Evolutionary conservation across 2,888 invertebrate genomes (phyloP), one percentile per base, ranked within the genome.

Genomic region (Eupithecia exiguata): DNA sequence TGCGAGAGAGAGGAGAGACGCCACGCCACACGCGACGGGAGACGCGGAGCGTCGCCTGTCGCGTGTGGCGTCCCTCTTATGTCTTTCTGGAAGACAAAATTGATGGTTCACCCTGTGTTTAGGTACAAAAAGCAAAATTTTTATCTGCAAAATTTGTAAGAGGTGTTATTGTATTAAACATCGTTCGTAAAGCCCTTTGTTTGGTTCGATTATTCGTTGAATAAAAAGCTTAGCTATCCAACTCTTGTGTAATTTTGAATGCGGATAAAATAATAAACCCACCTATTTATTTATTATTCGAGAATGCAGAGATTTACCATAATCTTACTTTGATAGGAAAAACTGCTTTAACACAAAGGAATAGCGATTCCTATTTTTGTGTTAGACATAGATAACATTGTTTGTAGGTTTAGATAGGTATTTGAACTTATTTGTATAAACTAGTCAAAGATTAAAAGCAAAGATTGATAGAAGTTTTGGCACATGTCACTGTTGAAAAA

Each of bases 401-500:
- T 43, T 43, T 43, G 16, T 40, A 14, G 5, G 14, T 14, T 14
- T 14, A 14, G 40, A 40, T n/a, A 43, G 1, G 49, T 49, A 49
- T 49, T n/a, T n/a, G n/a, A 49, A 53, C 53, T 21, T 53, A 53
- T 53, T 53, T 53, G n/a, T 21, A 10, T 49, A 9, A 49, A 49
- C 4, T 21, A 69, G 72, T 70, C 71, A 73, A 68, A 21, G 62
- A 74, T 21, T 62, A 77, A 76, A 77, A 78, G 68, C 63, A 71
- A 69, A 71, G 16, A 12, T 65, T 78, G 78, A 78, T 83, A 88
- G 84, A 87, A 85, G 78, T 83, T 72, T 78, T 75, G 43, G 74
- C 81, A 80, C 75, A 75, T 79, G 91, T 90, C 91, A 91, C 78
- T 84, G 84, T 90, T 89, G 85, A 92, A 92, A 92, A 90, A 86